Base-by-base conservation (phyloP, 1,140 invertebrate genomes). In the Trichomalopsis sarcophagae region DNA sequence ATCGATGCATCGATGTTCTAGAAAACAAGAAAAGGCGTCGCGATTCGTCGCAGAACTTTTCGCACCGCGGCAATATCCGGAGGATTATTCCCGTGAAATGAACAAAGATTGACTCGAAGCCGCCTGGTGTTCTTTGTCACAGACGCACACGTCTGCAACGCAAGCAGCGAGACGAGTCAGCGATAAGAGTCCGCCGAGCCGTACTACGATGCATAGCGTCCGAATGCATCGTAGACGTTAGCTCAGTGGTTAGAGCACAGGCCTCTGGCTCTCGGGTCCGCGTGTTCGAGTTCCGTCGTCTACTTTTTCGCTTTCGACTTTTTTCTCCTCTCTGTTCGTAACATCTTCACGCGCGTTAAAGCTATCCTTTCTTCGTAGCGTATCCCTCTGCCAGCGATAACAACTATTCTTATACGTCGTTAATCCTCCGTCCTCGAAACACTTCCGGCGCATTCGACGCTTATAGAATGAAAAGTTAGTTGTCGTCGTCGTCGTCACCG, bases 381-480 rank as follows among this genome's bases (percentile, higher is more conserved):
- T 23, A 33, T 17, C 14, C 17, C 74, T 40, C 33, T 30, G 21
- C 21, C 17, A 11, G 40, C 74, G 74, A 27, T 21, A 33, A 76
- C 74, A 62, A 62, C 55, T n/a, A 62, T 62, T n/a, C 55, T n/a
- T n/a, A 76, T n/a, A 76, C 36, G 21, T 76, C 74, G 27, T 71
- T 71, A 71, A 30, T 50, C n/a, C 47, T n/a, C 9, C 2, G 11
- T 40, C 7, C 40, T 78, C 2, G 47, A n/a, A n/a, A 21, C 76
- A 13, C 27, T 21, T 27, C 44, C 76, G 11, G 7, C 9, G 21
- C 3, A n/a, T 50, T 23, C 44, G 21, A n/a, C 73, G 73, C 9
- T 75, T 44, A 75, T 44, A 75, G 33, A 75, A 75, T 75, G 33
- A 44, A 75, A 75, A 75, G 73, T 75, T 75, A 75, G 73, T 44